These are phyloP conservation scores for Ptilodon capucinus DNA, from an alignment of 2,888 invertebrate species.

Conservation along the genomic window DNA sequence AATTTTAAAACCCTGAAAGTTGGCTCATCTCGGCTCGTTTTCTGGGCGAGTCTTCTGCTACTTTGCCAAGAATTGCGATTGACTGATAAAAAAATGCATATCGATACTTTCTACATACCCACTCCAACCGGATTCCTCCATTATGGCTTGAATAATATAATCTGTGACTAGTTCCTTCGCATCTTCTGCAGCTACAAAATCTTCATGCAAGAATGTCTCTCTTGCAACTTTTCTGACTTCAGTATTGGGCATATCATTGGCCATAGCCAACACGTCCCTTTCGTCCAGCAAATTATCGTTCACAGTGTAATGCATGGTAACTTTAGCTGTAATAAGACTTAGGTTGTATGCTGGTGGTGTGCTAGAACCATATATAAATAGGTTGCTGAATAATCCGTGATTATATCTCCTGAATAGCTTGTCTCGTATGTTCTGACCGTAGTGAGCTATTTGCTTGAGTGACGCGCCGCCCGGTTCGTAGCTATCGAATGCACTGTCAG, in stretches of 20 bases:
- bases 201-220: slow-evolving; percentile 50
- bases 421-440: slow-evolving; percentile 62
- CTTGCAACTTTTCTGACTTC: slow-evolving; percentile 48
- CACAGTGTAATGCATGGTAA: slow-evolving; percentile 59
- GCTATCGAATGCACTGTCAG: slow-evolving; percentile 3
- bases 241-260: slow-evolving; percentile 49
- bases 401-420: slow-evolving; percentile 55
- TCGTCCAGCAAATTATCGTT: slow-evolving; percentile 51
- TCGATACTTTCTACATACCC: slow-evolving; percentile 14
- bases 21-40: too few relatives aligned
- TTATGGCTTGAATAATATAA: slow-evolving; percentile 46
- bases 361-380: slow-evolving; percentile 38
- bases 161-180: slow-evolving; percentile 57
- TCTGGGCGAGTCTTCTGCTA: too few relatives aligned
- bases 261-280: slow-evolving; percentile 58
- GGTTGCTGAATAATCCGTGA: slow-evolving; percentile 43
- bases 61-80: too few relatives aligned
- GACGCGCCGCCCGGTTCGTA: slow-evolving; percentile 43
- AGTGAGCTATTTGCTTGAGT: slow-evolving; percentile 63
- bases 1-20: too few relatives aligned
- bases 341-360: slow-evolving; percentile 55
- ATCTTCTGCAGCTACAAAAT: slow-evolving; percentile 48
- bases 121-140: slow-evolving; percentile 1
- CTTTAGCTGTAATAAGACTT: slow-evolving; percentile 42
- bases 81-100: too few relatives aligned